Conservation (phyloP, 1,140 invertebrate genomes). For the Microplitis demolitor region DNA sequence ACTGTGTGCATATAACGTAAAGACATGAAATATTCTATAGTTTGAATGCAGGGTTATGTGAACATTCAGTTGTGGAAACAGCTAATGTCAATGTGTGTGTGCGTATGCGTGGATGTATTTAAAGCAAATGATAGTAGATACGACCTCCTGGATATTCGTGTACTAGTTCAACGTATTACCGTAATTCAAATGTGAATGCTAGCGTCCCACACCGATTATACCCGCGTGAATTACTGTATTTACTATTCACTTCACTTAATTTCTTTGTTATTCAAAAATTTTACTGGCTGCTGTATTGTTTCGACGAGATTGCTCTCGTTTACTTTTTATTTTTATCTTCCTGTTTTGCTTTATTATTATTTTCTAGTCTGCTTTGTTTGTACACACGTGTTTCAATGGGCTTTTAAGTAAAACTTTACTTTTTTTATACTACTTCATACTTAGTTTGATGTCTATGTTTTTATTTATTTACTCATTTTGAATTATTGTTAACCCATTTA, state of each 20-base stretch:
- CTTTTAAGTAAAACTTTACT: too few relatives aligned
- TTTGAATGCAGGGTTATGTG: neutral
- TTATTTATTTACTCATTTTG: too few relatives aligned
- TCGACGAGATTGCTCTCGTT: too few relatives aligned
- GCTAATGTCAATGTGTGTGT: neutral
- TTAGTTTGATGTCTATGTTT: too few relatives aligned
- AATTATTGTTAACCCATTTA: too few relatives aligned
- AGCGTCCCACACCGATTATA: neutral
- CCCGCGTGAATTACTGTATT: neutral
- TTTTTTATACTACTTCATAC: too few relatives aligned
- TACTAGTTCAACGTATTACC: constrained; percentile 11
- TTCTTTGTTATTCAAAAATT: neutral
- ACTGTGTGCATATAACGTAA: neutral
- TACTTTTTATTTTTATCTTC: neutral
- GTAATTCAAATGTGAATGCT: constrained; percentile 15
- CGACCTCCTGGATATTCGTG: constrained; percentile 3
- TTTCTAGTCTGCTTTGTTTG: too few relatives aligned
- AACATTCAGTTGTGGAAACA: too few relatives aligned
- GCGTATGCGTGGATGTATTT: neutral
- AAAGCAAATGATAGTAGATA: constrained; percentile 3
- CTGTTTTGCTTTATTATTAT: neutral
- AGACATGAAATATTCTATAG: neutral
- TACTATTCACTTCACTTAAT: neutral
- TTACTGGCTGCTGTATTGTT: too few relatives aligned
- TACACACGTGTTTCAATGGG: too few relatives aligned